A percentile compares a stretch with the other conserved stretches of the same genome.
phyloP scores from a whole-genome alignment of 2,113 vertebrate genomes.

The Rhabdomys dilectus region DNA sequence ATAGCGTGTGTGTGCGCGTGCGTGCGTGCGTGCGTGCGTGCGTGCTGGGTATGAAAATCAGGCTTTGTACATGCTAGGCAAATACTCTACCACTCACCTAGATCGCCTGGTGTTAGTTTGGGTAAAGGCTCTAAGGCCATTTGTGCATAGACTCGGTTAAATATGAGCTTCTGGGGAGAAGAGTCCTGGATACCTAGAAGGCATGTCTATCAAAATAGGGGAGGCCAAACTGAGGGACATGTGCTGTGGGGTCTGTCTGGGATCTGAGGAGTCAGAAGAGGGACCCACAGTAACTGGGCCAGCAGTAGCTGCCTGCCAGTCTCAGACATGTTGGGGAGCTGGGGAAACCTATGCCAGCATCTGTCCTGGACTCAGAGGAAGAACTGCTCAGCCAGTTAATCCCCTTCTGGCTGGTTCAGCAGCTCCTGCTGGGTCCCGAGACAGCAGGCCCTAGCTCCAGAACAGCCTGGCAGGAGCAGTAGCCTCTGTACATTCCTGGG shows the following conservation, averaged over 20 bases:
- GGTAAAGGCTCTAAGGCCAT: neutral
- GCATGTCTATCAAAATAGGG: neutral
- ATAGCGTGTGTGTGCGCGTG: neutral
- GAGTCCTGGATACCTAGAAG: neutral
- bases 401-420: constrained; percentile 62
- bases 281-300: neutral
- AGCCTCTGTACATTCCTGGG: constrained; percentile 71
- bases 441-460: constrained; percentile 8
- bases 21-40: no score
- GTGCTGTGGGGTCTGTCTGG: neutral
- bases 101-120: neutral
- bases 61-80: neutral
- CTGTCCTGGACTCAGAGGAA: constrained; percentile 45
- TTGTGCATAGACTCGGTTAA: neutral
- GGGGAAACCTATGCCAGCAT: neutral
- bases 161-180: neutral
- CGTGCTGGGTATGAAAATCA: neutral
- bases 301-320: constrained; percentile 37
- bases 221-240: neutral
- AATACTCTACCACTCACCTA: neutral
- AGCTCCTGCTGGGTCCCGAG: constrained; percentile 68
- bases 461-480: neutral
- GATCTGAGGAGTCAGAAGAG: constrained; percentile 10
- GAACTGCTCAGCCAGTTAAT: constrained; percentile 62
- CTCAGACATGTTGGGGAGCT: constrained; percentile 29